Conservation (phyloP, 2,888 invertebrate species). For the Nowickia ferox region DNA sequence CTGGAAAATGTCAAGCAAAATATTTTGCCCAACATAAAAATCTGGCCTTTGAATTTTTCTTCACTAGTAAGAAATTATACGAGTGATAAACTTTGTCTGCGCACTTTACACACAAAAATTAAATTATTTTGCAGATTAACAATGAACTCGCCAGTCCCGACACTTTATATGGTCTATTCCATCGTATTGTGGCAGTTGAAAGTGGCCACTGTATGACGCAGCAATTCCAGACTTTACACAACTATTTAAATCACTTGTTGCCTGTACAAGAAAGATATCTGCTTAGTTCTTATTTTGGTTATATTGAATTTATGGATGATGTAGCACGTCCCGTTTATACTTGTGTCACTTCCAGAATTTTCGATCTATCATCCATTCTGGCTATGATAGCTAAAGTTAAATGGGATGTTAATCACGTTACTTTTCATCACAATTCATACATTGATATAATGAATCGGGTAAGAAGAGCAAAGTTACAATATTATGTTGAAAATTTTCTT, state of each 20-base stretch:
- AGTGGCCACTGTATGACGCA: constrained; percentile 94
- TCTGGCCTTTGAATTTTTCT: constrained; percentile 83
- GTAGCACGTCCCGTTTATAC: constrained; percentile 93
- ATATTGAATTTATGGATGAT: constrained; percentile 84
- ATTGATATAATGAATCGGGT: constrained; percentile 90
- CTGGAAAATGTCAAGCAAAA: constrained; percentile 91
- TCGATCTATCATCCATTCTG: constrained; percentile 90
- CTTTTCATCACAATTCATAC: constrained; percentile 96
- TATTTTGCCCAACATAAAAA: constrained; percentile 84
- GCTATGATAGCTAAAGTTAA: constrained; percentile 95
- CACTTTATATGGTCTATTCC: constrained; percentile 91
- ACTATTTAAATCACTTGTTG: constrained; percentile 93
- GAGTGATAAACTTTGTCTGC: neutral
- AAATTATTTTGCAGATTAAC: constrained; percentile 82
- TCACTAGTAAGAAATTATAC: constrained; percentile 78
- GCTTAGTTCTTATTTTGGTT: constrained; percentile 87
- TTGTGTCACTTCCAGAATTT: constrained; percentile 91
- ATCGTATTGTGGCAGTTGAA: constrained; percentile 95
- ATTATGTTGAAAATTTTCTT: neutral
- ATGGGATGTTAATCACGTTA: constrained; percentile 97
- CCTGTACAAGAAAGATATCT: constrained; percentile 88
- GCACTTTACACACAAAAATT: neutral
- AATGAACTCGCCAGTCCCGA: constrained; percentile 88
- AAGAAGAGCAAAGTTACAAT: constrained; percentile 76
- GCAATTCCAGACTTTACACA: constrained; percentile 92